Conservation (phyloP, 2,797 vertebrate genomes). For the Xenentodon cancila region DNA sequence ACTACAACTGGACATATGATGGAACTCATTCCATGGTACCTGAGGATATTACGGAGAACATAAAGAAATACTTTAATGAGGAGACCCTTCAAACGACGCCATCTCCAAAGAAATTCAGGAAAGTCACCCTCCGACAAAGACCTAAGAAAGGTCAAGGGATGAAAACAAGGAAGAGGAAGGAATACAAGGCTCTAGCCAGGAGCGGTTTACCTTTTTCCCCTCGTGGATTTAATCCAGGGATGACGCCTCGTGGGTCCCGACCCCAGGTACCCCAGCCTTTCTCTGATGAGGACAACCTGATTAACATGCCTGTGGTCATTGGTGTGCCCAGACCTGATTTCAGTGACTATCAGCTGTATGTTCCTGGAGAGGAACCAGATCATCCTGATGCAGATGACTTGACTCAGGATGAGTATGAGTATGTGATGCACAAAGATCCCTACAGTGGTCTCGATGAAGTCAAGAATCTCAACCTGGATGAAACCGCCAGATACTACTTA, state of each 20-base stretch:
- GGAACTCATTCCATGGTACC: constrained; percentile 57
- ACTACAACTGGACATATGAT: constrained; percentile 80
- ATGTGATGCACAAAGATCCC: constrained; percentile 87
- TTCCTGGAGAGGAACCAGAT: constrained; percentile 61
- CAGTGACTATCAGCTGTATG: constrained; percentile 83
- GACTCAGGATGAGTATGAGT: constrained; percentile 77
- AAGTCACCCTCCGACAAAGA: constrained; percentile 51
- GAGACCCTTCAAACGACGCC: constrained; percentile 28
- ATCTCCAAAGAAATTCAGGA: constrained; percentile 53
- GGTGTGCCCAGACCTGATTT: constrained; percentile 88
- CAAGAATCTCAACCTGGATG: constrained; percentile 79
- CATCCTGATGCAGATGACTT: constrained; percentile 24
- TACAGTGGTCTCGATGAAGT: constrained; percentile 80
- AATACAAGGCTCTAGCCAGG: constrained; percentile 68
- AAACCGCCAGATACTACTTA: constrained; percentile 82
- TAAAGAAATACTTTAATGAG: constrained; percentile 74
- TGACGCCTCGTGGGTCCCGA: constrained; percentile 66
- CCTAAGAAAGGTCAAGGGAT: constrained; percentile 73
- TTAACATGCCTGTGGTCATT: constrained; percentile 75
- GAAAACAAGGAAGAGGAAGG: constrained; percentile 79
- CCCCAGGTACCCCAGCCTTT: constrained; percentile 40
- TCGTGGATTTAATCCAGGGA: constrained; percentile 62
- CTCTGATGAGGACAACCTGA: constrained; percentile 64
- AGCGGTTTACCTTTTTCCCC: constrained; percentile 67
- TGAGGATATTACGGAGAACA: constrained; percentile 70